These are phyloP conservation scores for Phanerotoma sp. DNA, from an alignment of 2,888 invertebrate genomes.

Conservation along the genomic window DNA sequence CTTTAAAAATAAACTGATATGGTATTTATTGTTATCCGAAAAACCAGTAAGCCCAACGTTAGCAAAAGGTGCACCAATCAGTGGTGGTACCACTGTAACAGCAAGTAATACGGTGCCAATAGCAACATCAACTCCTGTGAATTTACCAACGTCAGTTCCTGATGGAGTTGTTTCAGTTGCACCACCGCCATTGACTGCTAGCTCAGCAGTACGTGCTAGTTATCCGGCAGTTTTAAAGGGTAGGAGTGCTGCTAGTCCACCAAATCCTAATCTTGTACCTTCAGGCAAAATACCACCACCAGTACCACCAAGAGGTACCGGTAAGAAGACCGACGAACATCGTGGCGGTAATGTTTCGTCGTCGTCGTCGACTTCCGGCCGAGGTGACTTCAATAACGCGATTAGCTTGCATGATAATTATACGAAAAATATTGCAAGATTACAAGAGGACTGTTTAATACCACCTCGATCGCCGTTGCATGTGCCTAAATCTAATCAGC, in stretches of 20 bases:
- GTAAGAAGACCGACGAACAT: conserved; percentile 41
- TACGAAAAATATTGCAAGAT: background rate
- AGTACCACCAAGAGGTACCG: conserved; percentile 76
- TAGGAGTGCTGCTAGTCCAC: conserved; percentile 58
- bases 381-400: conserved; percentile 47
- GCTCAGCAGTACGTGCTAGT: conserved; percentile 44
- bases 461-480: conserved; percentile 42
- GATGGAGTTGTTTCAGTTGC: conserved; percentile 21
- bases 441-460: conserved; percentile 9
- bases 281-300: conserved; percentile 77
- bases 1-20: too few relatives aligned
- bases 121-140: conserved; percentile 51
- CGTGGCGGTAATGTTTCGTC: conserved; percentile 38
- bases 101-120: conserved; percentile 48
- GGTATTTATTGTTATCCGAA: background rate
- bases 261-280: conserved; percentile 62
- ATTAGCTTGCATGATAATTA: conserved; percentile 32
- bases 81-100: conserved; percentile 58
- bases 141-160: conserved; percentile 56
- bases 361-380: conserved; percentile 44
- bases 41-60: conserved; percentile 44
- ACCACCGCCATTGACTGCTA: conserved; percentile 29
- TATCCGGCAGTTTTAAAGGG: conserved; percentile 79
- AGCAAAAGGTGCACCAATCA: conserved; percentile 36
- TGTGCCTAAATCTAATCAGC: conserved; percentile 31